Evolutionary conservation across 2,113 vertebrate species (phyloP), one percentile per base, ranked within the genome.

Genomic region (Nestor notabilis): DNA sequence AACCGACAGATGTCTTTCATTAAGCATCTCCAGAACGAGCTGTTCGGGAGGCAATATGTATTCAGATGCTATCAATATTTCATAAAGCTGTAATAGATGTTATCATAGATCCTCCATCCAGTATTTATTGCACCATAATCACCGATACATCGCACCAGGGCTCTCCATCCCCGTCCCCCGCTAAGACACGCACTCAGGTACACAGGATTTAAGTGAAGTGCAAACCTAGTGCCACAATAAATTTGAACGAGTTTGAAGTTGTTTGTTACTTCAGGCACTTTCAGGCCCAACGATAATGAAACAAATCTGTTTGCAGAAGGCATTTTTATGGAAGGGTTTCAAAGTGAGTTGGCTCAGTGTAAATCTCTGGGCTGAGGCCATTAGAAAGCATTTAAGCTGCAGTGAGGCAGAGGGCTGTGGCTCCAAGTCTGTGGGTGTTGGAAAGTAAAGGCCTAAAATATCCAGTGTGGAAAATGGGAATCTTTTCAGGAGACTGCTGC

Each of bases 1-100:
- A 96, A 96, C 80, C 95, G 74, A 97, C 96, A 96, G 96, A 96
- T 97, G 96, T 97, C 97, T 97, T 97, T 97, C 97, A 97, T 97
- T 97, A 97, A 97, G 94, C 96, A 94, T 93, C 97, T 92, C 95
- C 20, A 12, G 95, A 95, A 96, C 10, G 93, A 97, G 97, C 96
- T 97, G 94, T 92, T 97, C 94, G 91, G 96, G 85, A 97, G 95
- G 95, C 91, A 97, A 96, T 95, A 93, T 96, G 95, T 95, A 96
- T 97, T 96, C 97, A 96, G 95, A 70, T n/a, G 9, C 95, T 46
- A 97, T 97, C 95, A 97, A 97, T 97, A 96, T 97, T 97, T 97
- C 97, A 97, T 97, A 95, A 81, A 88, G 95, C 96, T 5, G 11
- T 96, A 97, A 97, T 94, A 96, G 97, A 96, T 97, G 97, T 97